These are phyloP conservation scores for Psophia crepitans DNA, from an alignment of 2,113 vertebrate species.

Conservation along the genomic window DNA sequence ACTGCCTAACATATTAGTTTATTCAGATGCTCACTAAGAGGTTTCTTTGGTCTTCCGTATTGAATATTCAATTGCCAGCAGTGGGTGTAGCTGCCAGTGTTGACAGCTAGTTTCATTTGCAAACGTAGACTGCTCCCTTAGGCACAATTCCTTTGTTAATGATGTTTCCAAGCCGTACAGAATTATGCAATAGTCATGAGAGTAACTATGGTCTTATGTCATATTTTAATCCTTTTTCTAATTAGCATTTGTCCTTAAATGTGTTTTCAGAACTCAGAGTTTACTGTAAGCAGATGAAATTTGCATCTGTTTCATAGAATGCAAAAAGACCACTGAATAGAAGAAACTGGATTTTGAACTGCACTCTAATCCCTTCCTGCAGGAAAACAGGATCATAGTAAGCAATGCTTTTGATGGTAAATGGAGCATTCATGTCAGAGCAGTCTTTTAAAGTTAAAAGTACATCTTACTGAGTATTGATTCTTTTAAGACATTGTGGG, in stretches of 20 bases:
- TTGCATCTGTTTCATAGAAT: background rate
- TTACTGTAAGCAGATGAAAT: background rate
- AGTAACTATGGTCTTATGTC: background rate
- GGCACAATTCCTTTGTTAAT: conserved; percentile 2
- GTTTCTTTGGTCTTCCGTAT: background rate
- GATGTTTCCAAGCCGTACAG: background rate
- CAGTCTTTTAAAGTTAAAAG: background rate
- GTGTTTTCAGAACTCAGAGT: background rate
- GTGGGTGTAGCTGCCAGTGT: background rate
- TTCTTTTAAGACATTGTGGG: background rate
- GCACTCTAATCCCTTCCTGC: background rate
- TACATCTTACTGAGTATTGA: background rate
- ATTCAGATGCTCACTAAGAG: background rate
- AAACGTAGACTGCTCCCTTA: background rate
- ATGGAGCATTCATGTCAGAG: background rate
- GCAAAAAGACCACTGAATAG: background rate
- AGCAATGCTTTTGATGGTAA: background rate
- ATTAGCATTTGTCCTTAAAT: background rate
- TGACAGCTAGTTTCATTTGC: background rate
- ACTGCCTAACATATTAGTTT: background rate
- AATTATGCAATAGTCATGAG: background rate
- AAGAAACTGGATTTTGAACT: conserved; percentile 26
- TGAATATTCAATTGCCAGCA: background rate
- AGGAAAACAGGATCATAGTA: conserved; percentile 15
- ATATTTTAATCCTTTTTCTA: background rate